These are phyloP conservation scores for Heliconius nattereri DNA, from an alignment of 1,140 invertebrate genomes.

Conservation along the genomic window DNA sequence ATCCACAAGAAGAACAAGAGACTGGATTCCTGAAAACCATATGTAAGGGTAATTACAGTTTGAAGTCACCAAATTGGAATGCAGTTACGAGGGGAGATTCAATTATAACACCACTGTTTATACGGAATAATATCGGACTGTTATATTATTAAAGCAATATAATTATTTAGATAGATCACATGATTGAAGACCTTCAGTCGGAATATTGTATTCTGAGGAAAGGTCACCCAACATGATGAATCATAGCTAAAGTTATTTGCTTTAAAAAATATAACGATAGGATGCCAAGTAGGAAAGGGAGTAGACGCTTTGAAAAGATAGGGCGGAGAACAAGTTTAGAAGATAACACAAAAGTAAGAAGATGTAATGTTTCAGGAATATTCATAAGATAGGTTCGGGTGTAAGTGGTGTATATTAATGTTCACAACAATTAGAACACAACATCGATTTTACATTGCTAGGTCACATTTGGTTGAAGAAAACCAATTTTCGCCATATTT, in stretches of 20 bases:
- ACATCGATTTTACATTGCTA: conserved; percentile 72
- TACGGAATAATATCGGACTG: conserved; percentile 33
- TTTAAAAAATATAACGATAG: conserved; percentile 55
- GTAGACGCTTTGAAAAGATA: conserved; percentile 25
- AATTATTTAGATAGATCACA: conserved; percentile 42
- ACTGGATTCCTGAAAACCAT: conserved; percentile 76
- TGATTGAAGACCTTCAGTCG: conserved; percentile 65
- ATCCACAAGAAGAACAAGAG: conserved; percentile 73
- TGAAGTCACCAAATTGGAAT: conserved; percentile 81
- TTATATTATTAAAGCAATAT: conserved; percentile 56
- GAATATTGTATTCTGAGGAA: conserved; percentile 61
- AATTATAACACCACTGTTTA: conserved; percentile 67
- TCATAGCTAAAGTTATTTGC: conserved; percentile 46
- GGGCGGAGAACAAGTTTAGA: conserved; percentile 27
- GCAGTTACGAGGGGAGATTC: conserved; percentile 82
- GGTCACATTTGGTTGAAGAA: conserved; percentile 51
- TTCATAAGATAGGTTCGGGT: conserved; percentile 43
- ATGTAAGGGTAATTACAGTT: conserved; percentile 75
- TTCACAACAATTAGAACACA: conserved; percentile 74
- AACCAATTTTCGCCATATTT: conserved; percentile 10
- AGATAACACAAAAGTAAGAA: conserved; percentile 11
- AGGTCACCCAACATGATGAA: conserved; percentile 55
- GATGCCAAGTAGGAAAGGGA: conserved; percentile 38
- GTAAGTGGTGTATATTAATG: conserved; percentile 71
- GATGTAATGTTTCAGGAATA: conserved; percentile 17